Conservation (phyloP, 2,888 invertebrate species). For the Torymus texanus region DNA sequence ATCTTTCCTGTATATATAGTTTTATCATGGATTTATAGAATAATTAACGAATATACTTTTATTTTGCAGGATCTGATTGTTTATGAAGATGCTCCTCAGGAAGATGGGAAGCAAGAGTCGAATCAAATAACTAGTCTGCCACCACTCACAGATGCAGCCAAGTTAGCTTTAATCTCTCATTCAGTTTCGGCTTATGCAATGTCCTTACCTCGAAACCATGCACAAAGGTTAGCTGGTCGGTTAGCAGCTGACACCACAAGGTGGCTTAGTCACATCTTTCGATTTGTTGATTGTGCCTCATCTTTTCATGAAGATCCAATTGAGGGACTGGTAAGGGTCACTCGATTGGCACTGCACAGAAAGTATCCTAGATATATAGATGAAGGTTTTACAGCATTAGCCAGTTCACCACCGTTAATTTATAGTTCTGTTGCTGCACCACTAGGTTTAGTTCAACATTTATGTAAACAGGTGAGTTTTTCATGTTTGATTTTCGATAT, state of each 20-base stretch:
- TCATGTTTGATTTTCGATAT: not conserved
- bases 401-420: slow-evolving; percentile 88
- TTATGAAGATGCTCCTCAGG: slow-evolving; percentile 73
- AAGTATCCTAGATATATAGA: slow-evolving; percentile 88
- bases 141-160: slow-evolving; percentile 74
- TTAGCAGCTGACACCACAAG: slow-evolving; percentile 90
- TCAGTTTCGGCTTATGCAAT: slow-evolving; percentile 91
- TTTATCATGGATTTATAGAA: not conserved
- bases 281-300: slow-evolving; percentile 88
- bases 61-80: slow-evolving; percentile 70
- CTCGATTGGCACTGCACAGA: slow-evolving; percentile 86
- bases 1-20: not conserved
- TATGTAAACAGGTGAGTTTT: slow-evolving; percentile 81
- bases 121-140: slow-evolving; percentile 71
- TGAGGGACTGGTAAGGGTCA: slow-evolving; percentile 90
- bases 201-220: slow-evolving; percentile 86
- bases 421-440: slow-evolving; percentile 90
- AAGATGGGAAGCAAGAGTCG: slow-evolving; percentile 78
- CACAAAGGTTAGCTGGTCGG: slow-evolving; percentile 87
- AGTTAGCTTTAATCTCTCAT: slow-evolving; percentile 87
- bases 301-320: slow-evolving; percentile 92
- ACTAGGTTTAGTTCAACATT: slow-evolving; percentile 85
- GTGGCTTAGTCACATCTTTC: slow-evolving; percentile 89
- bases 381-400: slow-evolving; percentile 87
- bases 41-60: slow-evolving; percentile 1